Evolutionary conservation across 35 echinoderm and acorn worm species (phyloP).

Genomic region (Acanthaster planci): DNA sequence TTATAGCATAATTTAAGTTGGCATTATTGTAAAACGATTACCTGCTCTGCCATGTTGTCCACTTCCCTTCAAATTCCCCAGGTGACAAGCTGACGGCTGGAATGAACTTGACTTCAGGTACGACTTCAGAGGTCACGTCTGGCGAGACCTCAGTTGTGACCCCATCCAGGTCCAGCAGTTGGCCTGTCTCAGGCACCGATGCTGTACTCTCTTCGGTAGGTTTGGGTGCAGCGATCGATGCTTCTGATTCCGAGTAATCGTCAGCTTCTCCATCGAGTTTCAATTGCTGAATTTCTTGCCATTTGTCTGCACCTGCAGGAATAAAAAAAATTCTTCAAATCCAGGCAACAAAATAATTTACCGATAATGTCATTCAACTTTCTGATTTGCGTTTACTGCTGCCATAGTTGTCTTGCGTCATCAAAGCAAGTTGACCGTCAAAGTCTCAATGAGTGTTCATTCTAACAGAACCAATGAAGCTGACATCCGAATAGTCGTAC

Average conservation of each 20-base stretch:
- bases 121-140: not conserved
- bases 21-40: not conserved
- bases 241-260: not conserved
- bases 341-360: not conserved
- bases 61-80: slow-evolving; percentile 54
- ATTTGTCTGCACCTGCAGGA: not conserved
- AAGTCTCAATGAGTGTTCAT: not conserved
- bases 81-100: slow-evolving; percentile 28
- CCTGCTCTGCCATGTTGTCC: slow-evolving; percentile 41
- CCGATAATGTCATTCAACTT: too few species aligned
- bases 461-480: not conserved
- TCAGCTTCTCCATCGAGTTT: not conserved
- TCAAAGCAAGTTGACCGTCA: not conserved
- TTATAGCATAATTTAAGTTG: not conserved
- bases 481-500: not conserved
- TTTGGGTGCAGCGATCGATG: not conserved
- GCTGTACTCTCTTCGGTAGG: not conserved
- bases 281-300: not conserved
- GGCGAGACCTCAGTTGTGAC: not conserved
- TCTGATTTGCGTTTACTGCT: too few species aligned
- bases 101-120: not conserved
- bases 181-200: not conserved
- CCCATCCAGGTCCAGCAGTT: slow-evolving; percentile 26
- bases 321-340: not conserved
- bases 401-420: not conserved